Evolutionary conservation across 2,797 vertebrate species (phyloP), one percentile per base, ranked within the genome.

Genomic region (Pipistrellus pygmaeus): DNA sequence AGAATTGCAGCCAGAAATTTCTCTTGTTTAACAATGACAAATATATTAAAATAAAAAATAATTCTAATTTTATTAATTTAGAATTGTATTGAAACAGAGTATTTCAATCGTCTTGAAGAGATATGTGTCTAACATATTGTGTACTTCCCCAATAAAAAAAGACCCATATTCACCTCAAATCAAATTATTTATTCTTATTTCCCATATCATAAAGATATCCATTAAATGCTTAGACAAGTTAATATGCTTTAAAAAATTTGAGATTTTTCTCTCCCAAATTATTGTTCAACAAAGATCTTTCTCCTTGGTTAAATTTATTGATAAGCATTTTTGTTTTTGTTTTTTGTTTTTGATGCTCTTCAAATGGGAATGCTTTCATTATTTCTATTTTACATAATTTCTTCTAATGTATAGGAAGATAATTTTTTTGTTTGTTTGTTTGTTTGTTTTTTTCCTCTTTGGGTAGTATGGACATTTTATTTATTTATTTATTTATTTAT

Each of bases 31-130:
- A 83, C 1, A 76, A 46, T 88, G 20, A 80, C 27, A 71, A 62
- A 62, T 68, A 48, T 71, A 77, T 73, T 69, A 53, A 82, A 89
- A 88, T 77, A 20, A 83, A 92, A 93, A 93, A 53, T n/a, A 86
- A 77, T 76, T 62, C 60, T 53, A 35, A 90, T 89, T 96, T 8
- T 60, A 80, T 62, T 62, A 62, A 62, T 60, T 60, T 30, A 30
- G 5, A 11, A 48, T 60, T 92, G 20, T 90, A 90, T 60, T 90
- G 64, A 30, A 92, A 38, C 5, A 85, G 12, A 78, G 1, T 1
- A 41, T 12, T 20, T 41, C 15, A 75, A 46, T 30, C 71, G 8
- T 71, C 21, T 81, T 77, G 75, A 32, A 72, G 15, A 57, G 2
- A 11, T 23, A 57, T 35, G 8, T 25, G 3, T 5, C 11, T 90